phyloP scores from a whole-genome alignment of 1,140 invertebrate genomes.

The Laodelphax striatellus region DNA sequence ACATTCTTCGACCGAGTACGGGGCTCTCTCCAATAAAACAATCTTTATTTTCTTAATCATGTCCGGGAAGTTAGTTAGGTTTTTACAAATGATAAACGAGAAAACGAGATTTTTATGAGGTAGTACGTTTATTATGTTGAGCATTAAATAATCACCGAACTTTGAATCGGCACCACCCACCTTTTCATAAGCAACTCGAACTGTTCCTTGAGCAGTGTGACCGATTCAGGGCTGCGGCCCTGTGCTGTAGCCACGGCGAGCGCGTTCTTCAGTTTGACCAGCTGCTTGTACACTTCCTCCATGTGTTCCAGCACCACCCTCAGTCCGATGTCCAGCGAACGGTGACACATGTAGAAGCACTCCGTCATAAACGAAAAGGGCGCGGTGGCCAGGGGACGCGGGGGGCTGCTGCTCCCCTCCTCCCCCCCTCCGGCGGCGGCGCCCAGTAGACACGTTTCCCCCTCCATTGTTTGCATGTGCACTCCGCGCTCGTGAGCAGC shows the following conservation, averaged over 20 bases:
- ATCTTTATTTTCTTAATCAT: too few species aligned
- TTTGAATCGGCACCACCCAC: too few species aligned
- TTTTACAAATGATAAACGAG: too few species aligned
- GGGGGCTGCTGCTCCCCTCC: conserved; percentile 35
- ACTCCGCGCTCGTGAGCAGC: conserved; percentile 30
- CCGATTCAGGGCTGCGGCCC: conserved; percentile 37
- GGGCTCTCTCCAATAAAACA: too few species aligned
- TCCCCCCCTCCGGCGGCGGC: conserved; percentile 44
- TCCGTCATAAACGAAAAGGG: conserved; percentile 76
- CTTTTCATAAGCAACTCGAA: too few species aligned
- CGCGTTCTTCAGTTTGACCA: conserved; percentile 59
- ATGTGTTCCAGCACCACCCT: conserved; percentile 68
- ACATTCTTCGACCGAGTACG: too few species aligned
- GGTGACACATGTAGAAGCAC: conserved; percentile 82
- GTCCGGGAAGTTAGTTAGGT: too few species aligned
- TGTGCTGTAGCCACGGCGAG: conserved; percentile 47
- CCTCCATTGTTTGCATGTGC: conserved; percentile 51
- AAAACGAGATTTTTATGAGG: too few species aligned
- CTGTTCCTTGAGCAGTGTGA: conserved; percentile 45
- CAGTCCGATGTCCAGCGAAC: conserved; percentile 71
- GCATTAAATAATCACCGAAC: too few species aligned
- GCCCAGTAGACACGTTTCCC: conserved; percentile 70
- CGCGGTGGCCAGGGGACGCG: conserved; percentile 39
- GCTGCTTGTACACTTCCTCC: conserved; percentile 50
- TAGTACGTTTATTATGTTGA: too few species aligned